Evolutionary conservation across 2,888 invertebrate genomes (phyloP).

Genomic region (Andrena flavipes): DNA sequence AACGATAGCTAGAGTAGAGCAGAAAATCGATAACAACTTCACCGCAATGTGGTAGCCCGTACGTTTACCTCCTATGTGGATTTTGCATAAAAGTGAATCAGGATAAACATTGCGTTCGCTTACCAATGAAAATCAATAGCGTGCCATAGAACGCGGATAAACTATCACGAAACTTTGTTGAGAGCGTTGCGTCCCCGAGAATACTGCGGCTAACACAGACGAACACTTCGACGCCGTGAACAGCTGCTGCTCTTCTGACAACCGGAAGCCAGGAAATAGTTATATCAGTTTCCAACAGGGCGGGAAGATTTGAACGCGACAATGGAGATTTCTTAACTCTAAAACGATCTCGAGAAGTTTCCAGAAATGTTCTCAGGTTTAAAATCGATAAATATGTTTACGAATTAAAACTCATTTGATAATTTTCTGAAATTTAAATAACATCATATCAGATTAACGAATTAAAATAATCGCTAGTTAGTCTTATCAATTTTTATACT

Average conservation of each 20-base stretch:
- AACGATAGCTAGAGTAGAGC: constrained; percentile 48
- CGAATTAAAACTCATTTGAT: background rate
- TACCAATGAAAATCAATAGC: constrained; percentile 30
- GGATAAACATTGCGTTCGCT: constrained; percentile 19
- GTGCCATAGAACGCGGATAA: constrained; percentile 7
- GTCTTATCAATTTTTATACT: no score
- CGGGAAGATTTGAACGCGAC: constrained; percentile 29
- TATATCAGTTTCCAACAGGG: constrained; percentile 14
- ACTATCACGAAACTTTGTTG: constrained; percentile 13
- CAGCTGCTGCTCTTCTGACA: constrained; percentile 61
- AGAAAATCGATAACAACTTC: constrained; percentile 66
- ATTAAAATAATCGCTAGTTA: no score
- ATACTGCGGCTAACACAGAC: constrained; percentile 42
- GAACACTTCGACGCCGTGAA: constrained; percentile 47
- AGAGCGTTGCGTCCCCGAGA: constrained; percentile 11
- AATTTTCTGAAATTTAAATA: no score
- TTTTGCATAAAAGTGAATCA: background rate
- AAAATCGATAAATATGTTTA: background rate
- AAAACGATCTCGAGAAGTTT: background rate
- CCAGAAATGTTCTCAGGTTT: background rate
- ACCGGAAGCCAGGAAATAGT: constrained; percentile 48
- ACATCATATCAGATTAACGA: no score
- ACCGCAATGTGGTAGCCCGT: constrained; percentile 55
- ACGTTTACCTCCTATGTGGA: constrained; percentile 7
- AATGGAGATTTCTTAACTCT: background rate